Conservation (phyloP, 2,113 vertebrate species). For the Hypocryptadius cinnamomeus region DNA sequence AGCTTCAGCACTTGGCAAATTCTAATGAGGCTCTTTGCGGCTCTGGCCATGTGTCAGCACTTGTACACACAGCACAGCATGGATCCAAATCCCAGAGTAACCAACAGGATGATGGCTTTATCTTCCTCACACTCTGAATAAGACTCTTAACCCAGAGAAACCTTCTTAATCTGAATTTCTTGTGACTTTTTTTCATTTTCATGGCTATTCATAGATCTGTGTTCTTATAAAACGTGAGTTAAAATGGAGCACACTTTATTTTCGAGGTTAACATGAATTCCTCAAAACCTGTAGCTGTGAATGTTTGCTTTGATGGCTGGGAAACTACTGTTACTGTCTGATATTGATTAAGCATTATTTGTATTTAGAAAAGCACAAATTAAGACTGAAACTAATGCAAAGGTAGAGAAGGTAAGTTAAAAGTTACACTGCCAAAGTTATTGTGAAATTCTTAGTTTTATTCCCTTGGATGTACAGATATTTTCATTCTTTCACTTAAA, state of each 20-base stretch:
- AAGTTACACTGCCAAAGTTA: background rate
- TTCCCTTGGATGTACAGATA: background rate
- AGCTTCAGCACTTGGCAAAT: background rate
- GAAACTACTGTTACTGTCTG: background rate
- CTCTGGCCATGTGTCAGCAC: background rate
- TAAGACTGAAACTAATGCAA: background rate
- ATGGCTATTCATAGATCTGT: background rate
- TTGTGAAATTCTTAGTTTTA: background rate
- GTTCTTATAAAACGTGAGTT: background rate
- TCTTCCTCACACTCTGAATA: background rate
- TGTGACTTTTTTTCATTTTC: background rate
- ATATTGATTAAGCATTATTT: background rate
- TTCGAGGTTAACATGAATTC: background rate
- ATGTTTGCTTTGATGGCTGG: background rate
- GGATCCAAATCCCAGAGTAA: background rate
- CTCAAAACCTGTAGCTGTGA: background rate
- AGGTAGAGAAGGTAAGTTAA: background rate
- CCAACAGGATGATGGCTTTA: background rate
- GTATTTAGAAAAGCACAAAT: background rate
- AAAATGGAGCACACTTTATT: background rate
- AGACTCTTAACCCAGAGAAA: background rate
- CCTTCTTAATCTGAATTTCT: background rate
- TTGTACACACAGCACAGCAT: background rate
- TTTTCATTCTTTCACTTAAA: background rate
- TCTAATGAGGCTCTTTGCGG: background rate